Evolutionary conservation across 2,888 invertebrate genomes (phyloP).

Genomic region (Autographa gamma): DNA sequence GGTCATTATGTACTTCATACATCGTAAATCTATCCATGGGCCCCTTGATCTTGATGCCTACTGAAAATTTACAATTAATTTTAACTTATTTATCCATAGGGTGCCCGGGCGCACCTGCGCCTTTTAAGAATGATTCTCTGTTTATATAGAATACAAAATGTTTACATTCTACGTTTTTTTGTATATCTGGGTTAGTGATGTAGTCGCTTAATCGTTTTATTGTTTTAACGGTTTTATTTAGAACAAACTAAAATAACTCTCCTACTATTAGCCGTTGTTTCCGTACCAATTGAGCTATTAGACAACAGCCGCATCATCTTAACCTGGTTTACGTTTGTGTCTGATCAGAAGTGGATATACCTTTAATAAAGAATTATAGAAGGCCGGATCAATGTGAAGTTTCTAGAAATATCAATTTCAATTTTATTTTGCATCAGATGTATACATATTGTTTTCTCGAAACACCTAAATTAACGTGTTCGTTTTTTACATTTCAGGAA

Average conservation of each 20-base stretch:
- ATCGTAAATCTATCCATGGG: slow-evolving; percentile 51
- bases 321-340: slow-evolving; percentile 18
- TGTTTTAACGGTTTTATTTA: slow-evolving; percentile 20
- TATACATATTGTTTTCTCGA: not conserved
- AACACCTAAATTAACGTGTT: slow-evolving; percentile 21
- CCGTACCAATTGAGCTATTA: not conserved
- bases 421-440: not conserved
- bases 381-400: not conserved
- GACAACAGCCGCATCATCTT: slow-evolving; percentile 3
- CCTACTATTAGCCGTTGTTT: not conserved
- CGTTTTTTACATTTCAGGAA: slow-evolving; percentile 91
- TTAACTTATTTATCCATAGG: slow-evolving; percentile 38
- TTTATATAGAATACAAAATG: slow-evolving; percentile 33
- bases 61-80: slow-evolving; percentile 32
- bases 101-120: slow-evolving; percentile 43
- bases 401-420: not conserved
- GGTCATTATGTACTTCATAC: slow-evolving; percentile 53
- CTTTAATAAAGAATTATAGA: too few relatives aligned
- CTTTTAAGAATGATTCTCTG: slow-evolving; percentile 27
- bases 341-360: not conserved
- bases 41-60: slow-evolving; percentile 43
- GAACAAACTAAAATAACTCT: slow-evolving; percentile 2
- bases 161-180: slow-evolving; percentile 13
- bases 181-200: slow-evolving; percentile 8
- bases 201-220: slow-evolving; percentile 18